Evolutionary conservation across 30 jellyfish, hydroid and myxozoan genomes (phyloP), one percentile per base, ranked within the genome.

Genomic region (Pseudorhiza aurosa): DNA sequence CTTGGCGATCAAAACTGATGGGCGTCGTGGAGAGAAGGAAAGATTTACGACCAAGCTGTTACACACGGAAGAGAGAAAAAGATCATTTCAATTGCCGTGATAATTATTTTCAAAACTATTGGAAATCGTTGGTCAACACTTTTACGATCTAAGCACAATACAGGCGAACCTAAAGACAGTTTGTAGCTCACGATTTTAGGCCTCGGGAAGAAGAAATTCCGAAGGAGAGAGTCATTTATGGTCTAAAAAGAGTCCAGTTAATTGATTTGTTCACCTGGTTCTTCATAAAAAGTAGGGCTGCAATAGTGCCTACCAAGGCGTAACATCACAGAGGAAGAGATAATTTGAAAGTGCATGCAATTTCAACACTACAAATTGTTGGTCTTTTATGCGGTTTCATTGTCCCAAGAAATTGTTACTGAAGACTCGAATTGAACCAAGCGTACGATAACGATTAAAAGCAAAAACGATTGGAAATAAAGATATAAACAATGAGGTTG

Each of bases 21-120:
- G 85, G 85, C 85, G 85, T 71, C 12, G 80, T 11, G 27, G 43
- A 37, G 18, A n/a, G 8, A 29, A 19, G 0, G 42, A 33, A 44
- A 68, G 24, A 31, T 15, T 45, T 27, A 21, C 49, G 24, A 29
- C 30, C 14, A 29, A 60, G 22, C 43, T 26, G 17, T 37, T 26
- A 19, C 43, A 26, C 9, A 27, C 15, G 24, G 6, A 26, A 9
- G 51, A 33, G 15, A 17, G 53, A 19, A 60, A 60, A 26, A 60
- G 30, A 60, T 60, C 5, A 29, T 26, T 19, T 60, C 10, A 60
- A 60, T 26, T 60, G 75, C 51, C 22, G 25, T 33, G 10, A 28
- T 25, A 26, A 60, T 14, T 19, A 29, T 22, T 19, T 51, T 37
- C 19, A 28, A 39, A 39, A 25, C 39, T 56, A 4, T 39, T 21